phyloP scores from a whole-genome alignment of 2,797 vertebrate species.

The Syngnathus rostellatus region DNA sequence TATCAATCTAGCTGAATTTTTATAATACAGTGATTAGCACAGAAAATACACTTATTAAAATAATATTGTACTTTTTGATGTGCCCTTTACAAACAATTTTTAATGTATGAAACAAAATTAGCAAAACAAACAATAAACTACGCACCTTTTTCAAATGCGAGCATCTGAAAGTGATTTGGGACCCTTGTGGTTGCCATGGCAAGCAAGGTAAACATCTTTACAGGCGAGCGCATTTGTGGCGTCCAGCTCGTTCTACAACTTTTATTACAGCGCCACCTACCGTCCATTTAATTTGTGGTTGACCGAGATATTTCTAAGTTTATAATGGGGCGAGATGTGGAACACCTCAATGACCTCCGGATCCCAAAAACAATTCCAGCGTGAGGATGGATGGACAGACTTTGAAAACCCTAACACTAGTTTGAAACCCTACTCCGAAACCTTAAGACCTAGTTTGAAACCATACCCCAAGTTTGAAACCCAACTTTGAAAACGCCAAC shows the following conservation, averaged over 20 bases:
- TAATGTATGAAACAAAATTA: background rate
- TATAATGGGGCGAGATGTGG: conserved; percentile 31
- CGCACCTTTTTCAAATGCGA: background rate
- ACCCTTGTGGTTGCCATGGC: background rate
- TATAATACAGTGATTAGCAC: background rate
- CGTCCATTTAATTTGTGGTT: background rate
- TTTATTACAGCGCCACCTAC: background rate
- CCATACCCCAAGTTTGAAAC: too few relatives aligned
- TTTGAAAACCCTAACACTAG: too few relatives aligned
- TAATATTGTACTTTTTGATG: background rate
- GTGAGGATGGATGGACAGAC: too few relatives aligned
- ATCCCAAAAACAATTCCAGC: conserved; percentile 43
- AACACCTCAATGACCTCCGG: conserved; percentile 60
- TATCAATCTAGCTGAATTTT: background rate
- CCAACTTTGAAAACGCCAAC: too few relatives aligned
- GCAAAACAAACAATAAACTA: background rate
- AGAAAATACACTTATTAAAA: background rate
- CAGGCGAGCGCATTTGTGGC: background rate
- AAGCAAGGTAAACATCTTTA: background rate
- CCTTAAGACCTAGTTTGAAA: too few relatives aligned
- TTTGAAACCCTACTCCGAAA: too few relatives aligned
- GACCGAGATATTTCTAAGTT: background rate
- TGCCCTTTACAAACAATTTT: background rate
- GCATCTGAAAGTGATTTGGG: background rate
- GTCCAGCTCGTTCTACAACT: background rate